A percentile compares a stretch with the other conserved stretches of the same genome.
These are phyloP conservation scores for Anseranas semipalmata DNA, from an alignment of 2,113 vertebrate genomes.

Conservation along the genomic window DNA sequence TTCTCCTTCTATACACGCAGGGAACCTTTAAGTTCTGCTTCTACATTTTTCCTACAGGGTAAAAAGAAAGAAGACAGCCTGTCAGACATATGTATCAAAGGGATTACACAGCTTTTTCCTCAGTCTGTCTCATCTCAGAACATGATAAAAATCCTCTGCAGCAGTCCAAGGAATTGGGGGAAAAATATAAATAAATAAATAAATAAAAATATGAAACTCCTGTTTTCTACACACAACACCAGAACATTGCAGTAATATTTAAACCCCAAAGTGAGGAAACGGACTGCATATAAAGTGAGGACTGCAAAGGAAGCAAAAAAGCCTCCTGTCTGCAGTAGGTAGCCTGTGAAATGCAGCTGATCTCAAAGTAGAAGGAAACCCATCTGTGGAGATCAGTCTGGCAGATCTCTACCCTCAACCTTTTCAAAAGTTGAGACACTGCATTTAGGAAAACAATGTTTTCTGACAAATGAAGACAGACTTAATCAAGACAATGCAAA, in stretches of 20 bases:
- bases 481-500: conserved; percentile 9
- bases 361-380: not conserved
- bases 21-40: not conserved
- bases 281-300: not conserved
- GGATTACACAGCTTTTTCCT: conserved; percentile 13
- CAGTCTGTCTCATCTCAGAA: conserved; percentile 16
- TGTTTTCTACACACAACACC: not conserved
- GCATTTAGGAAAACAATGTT: not conserved
- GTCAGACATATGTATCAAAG: conserved; percentile 31
- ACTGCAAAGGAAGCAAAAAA: not conserved
- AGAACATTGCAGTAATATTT: not conserved
- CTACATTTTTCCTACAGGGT: conserved; percentile 8
- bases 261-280: not conserved
- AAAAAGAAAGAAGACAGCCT: not conserved
- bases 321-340: not conserved
- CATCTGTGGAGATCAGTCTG: not conserved
- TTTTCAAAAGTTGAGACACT: conserved; percentile 38
- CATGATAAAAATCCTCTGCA: conserved; percentile 20
- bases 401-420: not conserved
- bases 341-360: not conserved
- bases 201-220: not conserved
- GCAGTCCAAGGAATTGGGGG: not conserved
- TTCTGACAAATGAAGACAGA: conserved; percentile 19
- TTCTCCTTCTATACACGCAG: not conserved
- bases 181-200: not conserved